phyloP scores from a whole-genome alignment of 2,888 invertebrate genomes.

The Drosophila vallismaia region DNA sequence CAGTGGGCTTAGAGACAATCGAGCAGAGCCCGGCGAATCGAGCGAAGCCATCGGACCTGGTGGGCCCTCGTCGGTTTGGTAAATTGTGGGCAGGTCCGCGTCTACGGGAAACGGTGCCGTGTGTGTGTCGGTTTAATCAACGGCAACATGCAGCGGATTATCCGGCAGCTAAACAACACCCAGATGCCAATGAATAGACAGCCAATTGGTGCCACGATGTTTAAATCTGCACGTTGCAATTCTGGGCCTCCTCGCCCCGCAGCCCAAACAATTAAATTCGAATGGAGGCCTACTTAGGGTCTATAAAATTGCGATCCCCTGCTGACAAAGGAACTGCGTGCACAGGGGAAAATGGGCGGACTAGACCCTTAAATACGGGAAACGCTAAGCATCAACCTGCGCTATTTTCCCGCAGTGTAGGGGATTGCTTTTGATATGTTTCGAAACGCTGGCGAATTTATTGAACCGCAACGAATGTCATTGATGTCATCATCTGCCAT shows the following conservation, averaged over 20 bases:
- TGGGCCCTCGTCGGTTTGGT: conserved; percentile 15
- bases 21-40: conserved; percentile 19
- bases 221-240: not conserved
- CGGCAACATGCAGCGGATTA: conserved; percentile 76
- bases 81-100: conserved; percentile 35
- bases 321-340: not conserved
- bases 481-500: conserved; percentile 67
- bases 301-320: conserved; percentile 40
- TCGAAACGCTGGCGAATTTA: conserved; percentile 68
- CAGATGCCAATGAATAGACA: conserved; percentile 57
- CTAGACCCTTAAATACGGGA: not conserved
- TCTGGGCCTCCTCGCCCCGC: conserved; percentile 23
- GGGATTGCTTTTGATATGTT: conserved; percentile 3
- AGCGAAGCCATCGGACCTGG: conserved; percentile 5
- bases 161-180: conserved; percentile 79
- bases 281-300: conserved; percentile 70
- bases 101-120: conserved; percentile 22
- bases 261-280: conserved; percentile 71
- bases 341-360: not conserved
- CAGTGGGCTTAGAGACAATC: conserved; percentile 71
- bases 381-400: not conserved
- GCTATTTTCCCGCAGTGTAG: not conserved
- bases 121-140: conserved; percentile 70
- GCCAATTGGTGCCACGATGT: conserved; percentile 54
- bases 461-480: conserved; percentile 80